Evolutionary conservation across 2,113 vertebrate species (phyloP).

Genomic region (Mirza zaza): DNA sequence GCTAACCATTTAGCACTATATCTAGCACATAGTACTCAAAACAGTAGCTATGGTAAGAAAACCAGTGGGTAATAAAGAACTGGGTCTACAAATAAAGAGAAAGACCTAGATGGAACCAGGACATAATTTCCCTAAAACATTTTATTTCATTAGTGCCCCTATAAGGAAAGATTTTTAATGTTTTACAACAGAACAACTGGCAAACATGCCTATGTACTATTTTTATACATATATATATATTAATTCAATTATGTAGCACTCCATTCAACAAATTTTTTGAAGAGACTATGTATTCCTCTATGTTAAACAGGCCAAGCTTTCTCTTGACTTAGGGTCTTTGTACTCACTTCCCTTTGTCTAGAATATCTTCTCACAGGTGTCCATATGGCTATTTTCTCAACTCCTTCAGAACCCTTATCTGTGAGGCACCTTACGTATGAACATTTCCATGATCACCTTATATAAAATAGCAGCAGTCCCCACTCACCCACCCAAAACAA

Average conservation of each 20-base stretch:
- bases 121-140: background rate
- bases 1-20: background rate
- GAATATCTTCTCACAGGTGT: background rate
- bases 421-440: background rate
- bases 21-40: background rate
- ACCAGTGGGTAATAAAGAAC: background rate
- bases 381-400: background rate
- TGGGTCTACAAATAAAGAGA: background rate
- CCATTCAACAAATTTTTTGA: background rate
- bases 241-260: background rate
- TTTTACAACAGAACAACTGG: background rate
- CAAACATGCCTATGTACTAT: background rate
- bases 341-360: background rate
- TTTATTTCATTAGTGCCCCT: background rate
- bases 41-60: background rate
- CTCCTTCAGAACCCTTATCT: background rate
- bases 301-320: background rate
- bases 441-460: background rate
- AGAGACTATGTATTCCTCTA: background rate
- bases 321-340: background rate
- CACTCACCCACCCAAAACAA: background rate
- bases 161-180: background rate
- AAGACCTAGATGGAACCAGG: background rate
- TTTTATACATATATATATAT: background rate
- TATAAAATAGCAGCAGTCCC: background rate